Conservation (phyloP, 2,888 invertebrate genomes). For the Rhodophaea formosa region DNA sequence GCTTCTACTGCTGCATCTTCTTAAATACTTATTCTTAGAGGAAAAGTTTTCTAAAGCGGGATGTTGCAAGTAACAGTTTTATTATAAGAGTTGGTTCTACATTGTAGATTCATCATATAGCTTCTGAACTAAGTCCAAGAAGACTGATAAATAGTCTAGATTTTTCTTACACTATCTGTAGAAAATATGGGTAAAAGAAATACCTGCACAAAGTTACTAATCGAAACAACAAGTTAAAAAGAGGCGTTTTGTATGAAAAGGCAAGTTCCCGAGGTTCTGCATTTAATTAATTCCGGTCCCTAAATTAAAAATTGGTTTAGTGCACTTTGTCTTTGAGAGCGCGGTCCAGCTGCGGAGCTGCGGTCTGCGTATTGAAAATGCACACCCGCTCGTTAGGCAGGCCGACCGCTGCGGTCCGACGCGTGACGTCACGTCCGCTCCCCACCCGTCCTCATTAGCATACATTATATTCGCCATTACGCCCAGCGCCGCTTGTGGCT, state of each 20-base stretch:
- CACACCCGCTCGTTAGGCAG: conserved; percentile 72
- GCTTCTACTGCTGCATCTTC: conserved; percentile 47
- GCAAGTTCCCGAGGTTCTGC: not conserved
- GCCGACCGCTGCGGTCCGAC: conserved; percentile 68
- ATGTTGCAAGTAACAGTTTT: not conserved
- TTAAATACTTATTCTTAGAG: conserved; percentile 33
- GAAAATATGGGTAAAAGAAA: not conserved
- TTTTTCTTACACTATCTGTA: too few relatives aligned
- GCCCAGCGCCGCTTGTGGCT: conserved; percentile 62
- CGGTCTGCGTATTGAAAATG: conserved; percentile 66
- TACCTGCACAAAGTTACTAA: not conserved
- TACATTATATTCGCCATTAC: conserved; percentile 78
- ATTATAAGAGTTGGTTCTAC: not conserved
- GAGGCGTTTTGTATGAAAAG: not conserved
- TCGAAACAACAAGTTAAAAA: not conserved
- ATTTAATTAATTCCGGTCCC: not conserved
- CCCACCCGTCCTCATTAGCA: conserved; percentile 74
- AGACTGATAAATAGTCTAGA: too few relatives aligned
- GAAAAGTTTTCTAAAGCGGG: conserved; percentile 4
- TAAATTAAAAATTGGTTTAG: conserved; percentile 21
- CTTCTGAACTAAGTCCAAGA: too few relatives aligned
- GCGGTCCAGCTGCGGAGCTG: conserved; percentile 33
- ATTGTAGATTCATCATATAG: too few relatives aligned
- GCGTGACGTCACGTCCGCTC: conserved; percentile 75
- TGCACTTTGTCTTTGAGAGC: conserved; percentile 36